Conservation (phyloP, 2,888 invertebrate genomes). For the Sepiola atlantica region DNA sequence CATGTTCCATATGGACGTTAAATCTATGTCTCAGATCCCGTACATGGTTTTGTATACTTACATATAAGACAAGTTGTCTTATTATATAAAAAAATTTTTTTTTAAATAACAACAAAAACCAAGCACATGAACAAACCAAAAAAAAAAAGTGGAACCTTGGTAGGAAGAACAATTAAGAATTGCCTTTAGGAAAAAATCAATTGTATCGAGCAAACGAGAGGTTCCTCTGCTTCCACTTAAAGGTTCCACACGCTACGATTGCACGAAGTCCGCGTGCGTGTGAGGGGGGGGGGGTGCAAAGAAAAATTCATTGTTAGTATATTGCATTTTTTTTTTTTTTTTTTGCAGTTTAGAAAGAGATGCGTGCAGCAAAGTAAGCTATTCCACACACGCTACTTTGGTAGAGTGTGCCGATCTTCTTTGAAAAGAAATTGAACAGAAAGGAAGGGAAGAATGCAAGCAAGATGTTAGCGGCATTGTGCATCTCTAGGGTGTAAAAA, state of each 20-base stretch:
- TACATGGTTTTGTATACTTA: not conserved
- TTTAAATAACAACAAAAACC: not conserved
- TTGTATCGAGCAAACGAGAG: not conserved
- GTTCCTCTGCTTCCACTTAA: not conserved
- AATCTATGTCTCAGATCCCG: not conserved
- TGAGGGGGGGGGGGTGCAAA: not conserved
- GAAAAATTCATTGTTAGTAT: not conserved
- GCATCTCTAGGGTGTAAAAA: not conserved
- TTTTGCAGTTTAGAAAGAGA: too few species aligned
- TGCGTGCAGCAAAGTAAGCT: too few species aligned
- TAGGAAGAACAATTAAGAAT: not conserved
- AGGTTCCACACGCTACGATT: slow-evolving; percentile 19
- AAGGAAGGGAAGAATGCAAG: too few species aligned
- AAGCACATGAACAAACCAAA: not conserved
- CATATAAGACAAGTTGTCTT: not conserved
- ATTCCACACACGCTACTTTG: too few species aligned
- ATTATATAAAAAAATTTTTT: too few species aligned
- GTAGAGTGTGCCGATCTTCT: too few species aligned
- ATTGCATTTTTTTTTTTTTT: too few species aligned
- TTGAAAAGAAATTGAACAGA: too few species aligned
- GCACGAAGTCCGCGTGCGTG: not conserved
- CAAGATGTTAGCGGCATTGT: not conserved
- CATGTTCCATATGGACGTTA: not conserved
- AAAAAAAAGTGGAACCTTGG: not conserved
- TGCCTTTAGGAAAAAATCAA: not conserved